A percentile compares a stretch with the other conserved stretches of the same genome.
These are phyloP conservation scores for Idaea aversata DNA, from an alignment of 2,888 invertebrate genomes.

Conservation along the genomic window DNA sequence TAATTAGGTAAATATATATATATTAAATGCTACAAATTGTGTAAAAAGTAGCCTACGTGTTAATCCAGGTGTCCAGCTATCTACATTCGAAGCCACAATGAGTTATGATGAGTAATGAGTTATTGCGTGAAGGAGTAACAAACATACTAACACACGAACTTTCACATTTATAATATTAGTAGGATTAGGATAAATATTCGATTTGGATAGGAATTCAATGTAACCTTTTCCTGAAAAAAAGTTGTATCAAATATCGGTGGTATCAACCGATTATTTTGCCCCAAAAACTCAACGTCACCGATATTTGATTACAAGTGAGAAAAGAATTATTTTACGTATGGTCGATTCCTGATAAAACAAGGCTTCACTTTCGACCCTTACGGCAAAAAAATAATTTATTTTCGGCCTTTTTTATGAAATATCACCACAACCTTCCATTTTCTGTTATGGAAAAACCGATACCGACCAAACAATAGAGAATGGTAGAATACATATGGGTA, in stretches of 20 bases:
- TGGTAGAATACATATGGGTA: not conserved
- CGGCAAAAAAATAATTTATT: slow-evolving; percentile 19
- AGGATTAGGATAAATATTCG: too few relatives aligned
- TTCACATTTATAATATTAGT: too few relatives aligned
- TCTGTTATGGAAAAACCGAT: slow-evolving; percentile 33
- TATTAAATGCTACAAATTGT: too few relatives aligned
- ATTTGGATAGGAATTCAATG: too few relatives aligned
- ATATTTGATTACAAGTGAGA: not conserved
- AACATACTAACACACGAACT: too few relatives aligned
- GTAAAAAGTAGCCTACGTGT: too few relatives aligned
- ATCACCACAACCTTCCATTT: slow-evolving; percentile 27
- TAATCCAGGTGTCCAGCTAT: too few relatives aligned
- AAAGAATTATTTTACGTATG: not conserved
- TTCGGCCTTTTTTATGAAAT: slow-evolving; percentile 25
- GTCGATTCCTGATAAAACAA: not conserved
- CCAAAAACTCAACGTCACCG: not conserved
- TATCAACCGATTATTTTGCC: not conserved
- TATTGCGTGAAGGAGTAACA: too few relatives aligned
- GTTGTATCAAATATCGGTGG: not conserved
- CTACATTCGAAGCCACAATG: too few relatives aligned
- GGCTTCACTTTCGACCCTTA: slow-evolving; percentile 20
- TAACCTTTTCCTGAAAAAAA: too few relatives aligned
- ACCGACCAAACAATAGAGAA: slow-evolving; percentile 27
- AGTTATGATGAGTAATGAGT: too few relatives aligned
- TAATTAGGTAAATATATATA: too few relatives aligned